Evolutionary conservation across 2,113 vertebrate genomes (phyloP).

Genomic region (Raja brachyura): DNA sequence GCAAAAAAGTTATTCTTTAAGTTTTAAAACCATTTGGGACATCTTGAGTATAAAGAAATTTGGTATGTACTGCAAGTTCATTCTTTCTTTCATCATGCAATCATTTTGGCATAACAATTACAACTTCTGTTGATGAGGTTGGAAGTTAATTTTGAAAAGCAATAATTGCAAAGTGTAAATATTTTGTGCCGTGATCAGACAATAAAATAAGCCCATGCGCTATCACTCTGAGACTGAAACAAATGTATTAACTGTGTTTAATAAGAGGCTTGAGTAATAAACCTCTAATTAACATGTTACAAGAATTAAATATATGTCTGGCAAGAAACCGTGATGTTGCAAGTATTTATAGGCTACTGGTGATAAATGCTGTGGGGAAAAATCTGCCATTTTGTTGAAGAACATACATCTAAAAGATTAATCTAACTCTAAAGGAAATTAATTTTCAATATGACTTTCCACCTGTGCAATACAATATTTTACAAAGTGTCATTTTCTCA

Average conservation of each 20-base stretch:
- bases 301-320: not conserved
- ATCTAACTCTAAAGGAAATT: not conserved
- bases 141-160: slow-evolving; percentile 24
- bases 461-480: not conserved
- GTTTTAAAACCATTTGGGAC: not conserved
- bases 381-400: not conserved
- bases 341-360: slow-evolving; percentile 2
- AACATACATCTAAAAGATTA: not conserved
- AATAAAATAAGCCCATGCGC: not conserved
- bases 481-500: not conserved
- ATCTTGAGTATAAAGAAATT: not conserved
- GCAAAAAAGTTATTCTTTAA: not conserved
- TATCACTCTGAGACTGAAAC: not conserved
- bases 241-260: slow-evolving; percentile 1
- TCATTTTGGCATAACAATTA: not conserved
- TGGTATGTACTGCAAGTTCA: not conserved
- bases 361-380: not conserved
- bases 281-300: slow-evolving; percentile 7
- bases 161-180: slow-evolving; percentile 3
- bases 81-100: not conserved
- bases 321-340: not conserved
- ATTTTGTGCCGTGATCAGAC: not conserved
- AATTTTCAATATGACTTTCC: not conserved
- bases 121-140: not conserved
- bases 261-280: slow-evolving; percentile 12